phyloP scores from a whole-genome alignment of 2,888 invertebrate species.

The Heliconius charithonia region DNA sequence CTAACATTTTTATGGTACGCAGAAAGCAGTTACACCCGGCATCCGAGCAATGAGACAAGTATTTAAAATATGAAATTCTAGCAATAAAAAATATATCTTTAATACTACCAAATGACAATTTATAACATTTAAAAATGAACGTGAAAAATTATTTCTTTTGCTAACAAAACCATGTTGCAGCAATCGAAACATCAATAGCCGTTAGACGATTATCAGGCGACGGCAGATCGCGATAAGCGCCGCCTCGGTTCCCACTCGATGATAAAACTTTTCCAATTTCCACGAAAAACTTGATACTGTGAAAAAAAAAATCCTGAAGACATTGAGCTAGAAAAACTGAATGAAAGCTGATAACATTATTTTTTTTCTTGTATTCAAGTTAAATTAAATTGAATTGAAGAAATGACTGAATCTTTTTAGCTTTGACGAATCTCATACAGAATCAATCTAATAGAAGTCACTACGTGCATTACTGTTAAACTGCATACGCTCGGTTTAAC shows the following conservation, averaged over 20 bases:
- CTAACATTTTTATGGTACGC: too few relatives aligned
- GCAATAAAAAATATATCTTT: background rate
- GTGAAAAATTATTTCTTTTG: background rate
- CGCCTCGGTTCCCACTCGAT: conserved; percentile 50
- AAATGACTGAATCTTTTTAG: background rate
- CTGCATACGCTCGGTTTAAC: too few relatives aligned
- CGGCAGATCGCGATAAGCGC: conserved; percentile 53
- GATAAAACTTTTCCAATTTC: conserved; percentile 64
- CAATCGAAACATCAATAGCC: conserved; percentile 25
- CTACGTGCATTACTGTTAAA: too few relatives aligned
- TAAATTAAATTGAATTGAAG: background rate
- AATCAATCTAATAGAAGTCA: too few relatives aligned
- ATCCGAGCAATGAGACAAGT: too few relatives aligned
- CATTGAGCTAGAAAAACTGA: conserved; percentile 31
- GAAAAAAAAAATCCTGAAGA: conserved; percentile 35
- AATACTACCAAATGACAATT: background rate
- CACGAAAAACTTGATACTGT: conserved; percentile 41
- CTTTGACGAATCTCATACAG: background rate
- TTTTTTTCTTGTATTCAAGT: conserved; percentile 13
- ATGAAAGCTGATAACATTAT: conserved; percentile 28
- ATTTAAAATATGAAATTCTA: background rate
- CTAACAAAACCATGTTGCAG: conserved; percentile 8
- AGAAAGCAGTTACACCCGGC: too few relatives aligned
- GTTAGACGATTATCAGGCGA: conserved; percentile 47
- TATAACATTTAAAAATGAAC: background rate